phyloP scores from a whole-genome alignment of 2,888 invertebrate genomes.

The Barypeithes pellucidus region DNA sequence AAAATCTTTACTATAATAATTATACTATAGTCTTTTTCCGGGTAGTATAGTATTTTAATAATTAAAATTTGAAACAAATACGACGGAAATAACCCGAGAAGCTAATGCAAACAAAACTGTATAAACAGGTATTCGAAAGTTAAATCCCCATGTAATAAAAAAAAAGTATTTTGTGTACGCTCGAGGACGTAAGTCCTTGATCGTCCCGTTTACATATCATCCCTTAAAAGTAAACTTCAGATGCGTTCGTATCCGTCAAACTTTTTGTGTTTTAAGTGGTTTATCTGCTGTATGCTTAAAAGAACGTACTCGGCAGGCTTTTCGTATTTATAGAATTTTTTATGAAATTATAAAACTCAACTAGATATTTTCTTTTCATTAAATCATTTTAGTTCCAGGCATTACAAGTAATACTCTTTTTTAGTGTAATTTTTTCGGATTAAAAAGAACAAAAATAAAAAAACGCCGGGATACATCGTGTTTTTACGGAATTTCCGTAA shows the following conservation, averaged over 20 bases:
- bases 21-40: too few species aligned
- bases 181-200: not conserved
- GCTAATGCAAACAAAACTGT: conserved; percentile 4
- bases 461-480: too few species aligned
- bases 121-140: not conserved
- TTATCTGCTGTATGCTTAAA: not conserved
- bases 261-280: conserved; percentile 1
- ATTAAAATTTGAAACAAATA: not conserved
- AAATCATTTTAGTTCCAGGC: too few species aligned
- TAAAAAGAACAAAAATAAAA: too few species aligned
- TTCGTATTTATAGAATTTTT: too few species aligned
- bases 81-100: not conserved
- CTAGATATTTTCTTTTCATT: too few species aligned
- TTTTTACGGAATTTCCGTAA: too few species aligned
- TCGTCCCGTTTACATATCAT: not conserved
- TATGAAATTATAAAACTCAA: too few species aligned
- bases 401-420: too few species aligned
- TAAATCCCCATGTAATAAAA: not conserved
- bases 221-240: conserved; percentile 2
- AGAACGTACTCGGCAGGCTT: not conserved
- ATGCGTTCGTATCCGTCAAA: conserved; percentile 1
- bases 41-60: conserved; percentile 1
- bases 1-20: too few species aligned
- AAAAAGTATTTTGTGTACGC: not conserved
- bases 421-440: too few species aligned